Percentiles rank a stretch among this genome's conserved stretches.
These are phyloP conservation scores for Dendroctonus valens DNA, from an alignment of 1,140 invertebrate species.

Conservation along the genomic window DNA sequence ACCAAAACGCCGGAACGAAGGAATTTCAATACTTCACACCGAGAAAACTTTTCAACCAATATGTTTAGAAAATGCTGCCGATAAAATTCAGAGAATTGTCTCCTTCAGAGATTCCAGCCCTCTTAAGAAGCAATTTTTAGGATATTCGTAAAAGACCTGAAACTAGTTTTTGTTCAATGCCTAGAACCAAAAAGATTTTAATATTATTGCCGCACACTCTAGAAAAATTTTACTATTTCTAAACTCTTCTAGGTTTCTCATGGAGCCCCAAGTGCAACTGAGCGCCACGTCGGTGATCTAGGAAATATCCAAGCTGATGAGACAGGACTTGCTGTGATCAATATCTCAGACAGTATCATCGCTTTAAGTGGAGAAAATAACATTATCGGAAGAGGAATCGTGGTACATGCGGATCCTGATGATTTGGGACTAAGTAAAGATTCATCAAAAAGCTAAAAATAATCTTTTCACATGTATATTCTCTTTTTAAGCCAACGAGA, in stretches of 20 bases:
- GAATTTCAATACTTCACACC: too few species aligned
- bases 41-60: too few species aligned
- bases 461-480: background rate
- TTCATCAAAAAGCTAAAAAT: background rate
- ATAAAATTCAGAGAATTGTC: too few species aligned
- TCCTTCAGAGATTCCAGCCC: too few species aligned
- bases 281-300: conserved; percentile 86
- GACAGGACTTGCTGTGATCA: conserved; percentile 59
- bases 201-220: too few species aligned
- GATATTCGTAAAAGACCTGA: too few species aligned
- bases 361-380: conserved; percentile 63
- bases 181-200: too few species aligned
- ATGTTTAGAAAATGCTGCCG: too few species aligned
- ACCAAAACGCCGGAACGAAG: too few species aligned
- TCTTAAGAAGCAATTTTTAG: too few species aligned
- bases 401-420: conserved; percentile 71
- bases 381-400: conserved; percentile 76
- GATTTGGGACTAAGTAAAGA: conserved; percentile 63
- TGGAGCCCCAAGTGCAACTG: conserved; percentile 65
- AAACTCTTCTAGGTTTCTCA: conserved; percentile 62
- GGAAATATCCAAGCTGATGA: conserved; percentile 75
- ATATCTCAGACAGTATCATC: conserved; percentile 65
- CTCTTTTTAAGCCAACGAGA: conserved; percentile 53
- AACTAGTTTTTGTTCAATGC: too few species aligned
- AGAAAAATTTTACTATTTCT: too few species aligned